Conservation (phyloP, 2,797 vertebrate genomes). For the Lates japonicus region DNA sequence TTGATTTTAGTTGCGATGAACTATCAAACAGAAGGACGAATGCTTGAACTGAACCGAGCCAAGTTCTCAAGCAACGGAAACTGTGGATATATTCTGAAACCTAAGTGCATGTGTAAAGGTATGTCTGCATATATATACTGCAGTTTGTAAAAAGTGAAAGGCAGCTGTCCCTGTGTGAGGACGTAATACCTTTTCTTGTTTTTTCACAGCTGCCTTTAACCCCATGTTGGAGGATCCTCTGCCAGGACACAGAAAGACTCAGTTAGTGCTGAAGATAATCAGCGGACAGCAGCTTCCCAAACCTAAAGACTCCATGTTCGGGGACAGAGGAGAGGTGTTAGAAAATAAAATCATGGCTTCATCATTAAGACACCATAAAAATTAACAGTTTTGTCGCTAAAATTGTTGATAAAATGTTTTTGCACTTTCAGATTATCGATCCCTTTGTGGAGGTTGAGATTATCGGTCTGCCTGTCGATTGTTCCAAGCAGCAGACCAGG, state of each 20-base stretch:
- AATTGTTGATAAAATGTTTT: not conserved
- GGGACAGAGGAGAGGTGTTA: conserved; percentile 95
- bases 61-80: conserved; percentile 95
- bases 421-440: conserved; percentile 93
- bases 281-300: conserved; percentile 98
- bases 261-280: conserved; percentile 94
- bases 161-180: not conserved
- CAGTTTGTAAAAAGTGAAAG: not conserved
- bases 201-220: conserved; percentile 91
- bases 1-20: conserved; percentile 91
- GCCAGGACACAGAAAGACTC: conserved; percentile 92
- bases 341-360: not conserved
- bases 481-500: conserved; percentile 94
- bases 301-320: conserved; percentile 96
- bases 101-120: conserved; percentile 95
- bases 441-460: conserved; percentile 98
- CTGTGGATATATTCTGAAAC: conserved; percentile 95
- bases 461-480: conserved; percentile 93
- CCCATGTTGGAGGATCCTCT: conserved; percentile 92
- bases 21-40: conserved; percentile 96
- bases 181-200: not conserved
- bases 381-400: not conserved
- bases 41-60: conserved; percentile 94
- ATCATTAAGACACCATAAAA: not conserved
- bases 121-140: conserved; percentile 41